Evolutionary conservation across 1,140 invertebrate species (phyloP), one percentile per base, ranked within the genome.

Genomic region (Solenopsis fugax): DNA sequence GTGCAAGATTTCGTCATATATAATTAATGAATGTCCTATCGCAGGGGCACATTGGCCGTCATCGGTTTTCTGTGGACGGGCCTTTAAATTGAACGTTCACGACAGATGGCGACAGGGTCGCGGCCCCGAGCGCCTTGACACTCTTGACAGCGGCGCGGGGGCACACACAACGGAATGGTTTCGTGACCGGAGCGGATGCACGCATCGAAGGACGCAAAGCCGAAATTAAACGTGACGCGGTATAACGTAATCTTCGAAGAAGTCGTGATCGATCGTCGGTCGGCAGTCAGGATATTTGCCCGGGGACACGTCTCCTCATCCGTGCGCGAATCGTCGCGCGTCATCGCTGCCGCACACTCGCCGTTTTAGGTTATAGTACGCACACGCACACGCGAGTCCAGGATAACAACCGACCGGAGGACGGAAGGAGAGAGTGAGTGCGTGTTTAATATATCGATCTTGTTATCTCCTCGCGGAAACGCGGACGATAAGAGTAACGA

Each of bases 391-490:
- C 64, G 37, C 50, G 29, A 72, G 54, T n/a, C 18, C 29, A 12
- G 41, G 45, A 9, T 65, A 85, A 76, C 41, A 64, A 76, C 45
- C 29, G 48, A 48, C 1, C 7, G 4, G 24, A 24, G 50, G 45
- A 12, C n/a, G 34, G n/a, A 34, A 2, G 29, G 18, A 77, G 60
- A 24, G 16, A 75, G 41, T 24, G 16, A 64, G 37, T 34, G 41
- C 21, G 12, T 45, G 34, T 54, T 52, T 78, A 65, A 65, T 67
- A 86, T 65, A 77, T 86, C 50, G 84, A 86, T 73, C 54, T 82
- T 29, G 37, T 82, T 73, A 48, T 50, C 48, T 73, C 24, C 24
- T 34, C 37, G 65, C 78, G 52, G 13, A 58, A 48, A 0, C 52
- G 65, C 78, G 71, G 18, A 16, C 29, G 56, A 24, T 65, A 45